Evolutionary conservation across 2,888 invertebrate species (phyloP).

Genomic region (Campoletis raptor): DNA sequence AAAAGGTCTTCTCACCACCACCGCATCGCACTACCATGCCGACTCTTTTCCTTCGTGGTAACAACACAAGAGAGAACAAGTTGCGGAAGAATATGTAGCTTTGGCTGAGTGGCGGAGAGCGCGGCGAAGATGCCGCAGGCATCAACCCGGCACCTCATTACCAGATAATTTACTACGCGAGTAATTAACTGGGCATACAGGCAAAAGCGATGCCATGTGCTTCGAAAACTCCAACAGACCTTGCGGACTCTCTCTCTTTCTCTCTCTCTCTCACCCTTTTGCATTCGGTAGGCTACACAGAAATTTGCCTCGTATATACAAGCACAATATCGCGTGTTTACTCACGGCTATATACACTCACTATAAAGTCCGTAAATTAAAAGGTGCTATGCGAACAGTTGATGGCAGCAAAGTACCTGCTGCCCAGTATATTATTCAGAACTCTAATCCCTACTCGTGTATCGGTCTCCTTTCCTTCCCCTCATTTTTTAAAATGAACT

Average conservation of each 20-base stretch:
- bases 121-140: slow-evolving; percentile 77
- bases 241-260: background rate
- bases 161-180: slow-evolving; percentile 84
- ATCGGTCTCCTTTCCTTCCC: background rate
- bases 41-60: slow-evolving; percentile 43
- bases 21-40: slow-evolving; percentile 50
- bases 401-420: slow-evolving; percentile 63
- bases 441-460: slow-evolving; percentile 31
- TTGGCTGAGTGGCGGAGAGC: slow-evolving; percentile 56
- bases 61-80: slow-evolving; percentile 60
- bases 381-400: slow-evolving; percentile 40
- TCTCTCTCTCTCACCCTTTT: background rate
- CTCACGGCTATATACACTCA: slow-evolving; percentile 39
- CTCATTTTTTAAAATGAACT: background rate
- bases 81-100: slow-evolving; percentile 45
- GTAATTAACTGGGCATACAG: slow-evolving; percentile 84
- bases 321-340: slow-evolving; percentile 59
- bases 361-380: slow-evolving; percentile 50
- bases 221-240: slow-evolving; percentile 59
- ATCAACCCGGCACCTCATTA: slow-evolving; percentile 84
- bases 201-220: slow-evolving; percentile 74
- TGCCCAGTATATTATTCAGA: slow-evolving; percentile 77
- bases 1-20: slow-evolving; percentile 51
- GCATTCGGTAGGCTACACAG: slow-evolving; percentile 16
- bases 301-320: slow-evolving; percentile 31